These are phyloP conservation scores for Corvus moneduloides DNA, from an alignment of 2,113 vertebrate species.

Conservation along the genomic window DNA sequence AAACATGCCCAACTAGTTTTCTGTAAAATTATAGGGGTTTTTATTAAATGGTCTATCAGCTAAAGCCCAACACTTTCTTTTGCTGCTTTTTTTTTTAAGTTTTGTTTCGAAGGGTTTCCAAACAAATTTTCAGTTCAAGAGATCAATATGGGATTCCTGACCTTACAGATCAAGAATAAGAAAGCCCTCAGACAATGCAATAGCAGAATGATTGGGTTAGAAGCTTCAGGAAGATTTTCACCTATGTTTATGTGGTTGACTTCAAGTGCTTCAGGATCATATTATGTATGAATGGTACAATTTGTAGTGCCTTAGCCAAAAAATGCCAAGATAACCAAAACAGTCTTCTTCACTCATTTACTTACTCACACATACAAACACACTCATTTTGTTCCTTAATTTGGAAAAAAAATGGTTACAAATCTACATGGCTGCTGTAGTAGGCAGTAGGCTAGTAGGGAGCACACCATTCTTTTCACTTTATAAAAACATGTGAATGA, in stretches of 20 bases:
- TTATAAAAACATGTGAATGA: not conserved
- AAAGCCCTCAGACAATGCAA: not conserved
- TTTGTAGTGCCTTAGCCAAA: not conserved
- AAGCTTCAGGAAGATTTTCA: not conserved
- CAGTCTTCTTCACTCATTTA: not conserved
- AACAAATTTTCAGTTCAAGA: not conserved
- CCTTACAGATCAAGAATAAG: not conserved
- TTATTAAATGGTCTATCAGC: not conserved
- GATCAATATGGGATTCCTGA: not conserved
- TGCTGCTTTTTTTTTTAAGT: fast-evolving
- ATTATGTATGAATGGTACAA: not conserved
- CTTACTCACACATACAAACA: too few species aligned
- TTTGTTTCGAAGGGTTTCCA: not conserved
- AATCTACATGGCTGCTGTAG: not conserved
- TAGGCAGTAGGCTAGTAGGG: not conserved
- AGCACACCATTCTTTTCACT: not conserved
- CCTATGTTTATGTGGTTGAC: not conserved
- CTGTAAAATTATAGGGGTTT: not conserved
- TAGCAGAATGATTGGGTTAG: not conserved
- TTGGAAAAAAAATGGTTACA: not conserved
- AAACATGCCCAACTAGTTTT: not conserved
- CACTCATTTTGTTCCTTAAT: not conserved
- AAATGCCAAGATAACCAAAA: not conserved
- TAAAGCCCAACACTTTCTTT: not conserved
- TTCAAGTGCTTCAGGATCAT: not conserved